Conservation (phyloP, 2,888 invertebrate genomes). For the Heteropelma amictum region DNA sequence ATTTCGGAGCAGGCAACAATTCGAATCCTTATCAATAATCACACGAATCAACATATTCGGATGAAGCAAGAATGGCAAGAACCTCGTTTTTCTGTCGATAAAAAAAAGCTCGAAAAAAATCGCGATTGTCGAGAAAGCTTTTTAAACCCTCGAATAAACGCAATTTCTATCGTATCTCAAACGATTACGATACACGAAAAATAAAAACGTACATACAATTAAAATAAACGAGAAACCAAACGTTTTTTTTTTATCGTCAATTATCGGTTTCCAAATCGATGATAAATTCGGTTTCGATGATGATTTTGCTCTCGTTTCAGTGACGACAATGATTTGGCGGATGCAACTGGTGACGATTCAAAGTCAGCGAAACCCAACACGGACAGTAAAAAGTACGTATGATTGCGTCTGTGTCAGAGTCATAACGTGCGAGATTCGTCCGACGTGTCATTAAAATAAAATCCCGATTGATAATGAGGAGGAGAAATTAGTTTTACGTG, state of each 20-base stretch:
- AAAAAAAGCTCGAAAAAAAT: too few species aligned
- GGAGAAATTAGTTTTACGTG: not conserved
- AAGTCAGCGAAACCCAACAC: conserved; percentile 84
- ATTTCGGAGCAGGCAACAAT: not conserved
- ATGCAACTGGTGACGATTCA: conserved; percentile 84
- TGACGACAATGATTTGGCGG: conserved; percentile 82
- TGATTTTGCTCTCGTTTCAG: conserved; percentile 70
- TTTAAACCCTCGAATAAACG: too few species aligned
- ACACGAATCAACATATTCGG: not conserved
- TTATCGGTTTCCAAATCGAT: not conserved
- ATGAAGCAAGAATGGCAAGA: not conserved
- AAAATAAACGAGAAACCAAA: too few species aligned
- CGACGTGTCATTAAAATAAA: conserved; percentile 3
- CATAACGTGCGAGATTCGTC: not conserved
- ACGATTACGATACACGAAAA: too few species aligned
- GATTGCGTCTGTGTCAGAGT: not conserved
- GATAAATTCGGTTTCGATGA: not conserved
- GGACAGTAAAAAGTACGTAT: conserved; percentile 84
- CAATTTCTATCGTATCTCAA: too few species aligned
- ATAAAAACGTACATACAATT: too few species aligned
- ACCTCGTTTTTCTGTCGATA: not conserved
- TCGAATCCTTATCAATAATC: not conserved
- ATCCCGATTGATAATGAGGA: too few species aligned
- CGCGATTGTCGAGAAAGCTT: too few species aligned
- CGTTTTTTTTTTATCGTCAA: not conserved